Evolutionary conservation across 2,797 vertebrate genomes (phyloP).

Genomic region (Sebastes cheni): DNA sequence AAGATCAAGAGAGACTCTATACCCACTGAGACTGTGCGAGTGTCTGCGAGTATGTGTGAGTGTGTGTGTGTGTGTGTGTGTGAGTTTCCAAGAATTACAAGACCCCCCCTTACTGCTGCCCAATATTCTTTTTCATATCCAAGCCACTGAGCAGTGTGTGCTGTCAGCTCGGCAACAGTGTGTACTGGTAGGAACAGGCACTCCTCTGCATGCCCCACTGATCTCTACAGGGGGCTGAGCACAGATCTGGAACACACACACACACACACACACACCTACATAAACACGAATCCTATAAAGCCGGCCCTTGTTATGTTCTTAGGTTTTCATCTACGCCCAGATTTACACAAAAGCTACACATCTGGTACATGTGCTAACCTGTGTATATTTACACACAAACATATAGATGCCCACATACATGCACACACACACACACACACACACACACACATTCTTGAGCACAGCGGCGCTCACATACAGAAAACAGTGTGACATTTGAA

Average conservation of each 20-base stretch:
- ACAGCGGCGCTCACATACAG: slow-evolving; percentile 16
- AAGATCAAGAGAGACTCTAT: slow-evolving; percentile 37
- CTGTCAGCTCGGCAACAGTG: slow-evolving; percentile 63
- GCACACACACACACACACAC: neutral
- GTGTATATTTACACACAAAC: neutral
- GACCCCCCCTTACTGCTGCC: slow-evolving; percentile 36
- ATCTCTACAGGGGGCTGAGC: slow-evolving; percentile 61
- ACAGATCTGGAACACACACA: slow-evolving; percentile 53
- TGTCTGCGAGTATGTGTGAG: slow-evolving; percentile 10
- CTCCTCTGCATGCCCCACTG: slow-evolving; percentile 62
- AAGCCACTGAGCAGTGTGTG: slow-evolving; percentile 61
- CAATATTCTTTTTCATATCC: slow-evolving; percentile 63
- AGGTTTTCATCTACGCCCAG: slow-evolving; percentile 4
- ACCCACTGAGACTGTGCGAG: neutral
- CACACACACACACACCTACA: neutral
- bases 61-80: slow-evolving; percentile 5
- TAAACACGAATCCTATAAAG: slow-evolving; percentile 25
- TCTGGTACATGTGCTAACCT: neutral
- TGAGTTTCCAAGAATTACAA: slow-evolving; percentile 16
- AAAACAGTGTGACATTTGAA: slow-evolving; percentile 69
- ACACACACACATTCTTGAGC: slow-evolving; percentile 10
- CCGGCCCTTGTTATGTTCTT: slow-evolving; percentile 29
- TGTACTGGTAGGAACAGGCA: slow-evolving; percentile 49
- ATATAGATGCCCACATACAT: neutral
- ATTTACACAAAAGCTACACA: slow-evolving; percentile 15